These are phyloP conservation scores for Xylophagus ater DNA, from an alignment of 2,888 invertebrate species.

Conservation along the genomic window DNA sequence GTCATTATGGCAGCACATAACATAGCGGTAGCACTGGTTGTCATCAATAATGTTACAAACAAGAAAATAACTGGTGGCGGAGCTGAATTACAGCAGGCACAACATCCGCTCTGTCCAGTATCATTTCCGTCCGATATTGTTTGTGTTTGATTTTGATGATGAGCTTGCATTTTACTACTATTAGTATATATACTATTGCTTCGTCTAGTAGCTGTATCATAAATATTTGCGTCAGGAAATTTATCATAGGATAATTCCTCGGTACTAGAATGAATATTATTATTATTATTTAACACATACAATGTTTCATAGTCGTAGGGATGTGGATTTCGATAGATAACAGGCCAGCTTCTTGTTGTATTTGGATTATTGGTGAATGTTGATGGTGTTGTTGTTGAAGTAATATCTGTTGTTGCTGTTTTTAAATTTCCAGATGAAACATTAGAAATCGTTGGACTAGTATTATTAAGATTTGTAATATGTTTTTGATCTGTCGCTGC, in stretches of 20 bases:
- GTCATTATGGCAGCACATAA: constrained; percentile 79
- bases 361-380: constrained; percentile 36
- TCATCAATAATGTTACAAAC: constrained; percentile 49
- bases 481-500: not conserved
- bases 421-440: not conserved
- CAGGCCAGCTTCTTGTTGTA: constrained; percentile 39
- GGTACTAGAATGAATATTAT: constrained; percentile 18
- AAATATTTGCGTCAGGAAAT: constrained; percentile 17
- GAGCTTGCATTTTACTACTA: constrained; percentile 31
- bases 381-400: constrained; percentile 20
- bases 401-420: constrained; percentile 9
- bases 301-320: constrained; percentile 38
- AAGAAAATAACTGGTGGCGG: constrained; percentile 37
- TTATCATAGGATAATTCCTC: constrained; percentile 15
- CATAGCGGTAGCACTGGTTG: constrained; percentile 67
- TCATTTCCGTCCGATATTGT: constrained; percentile 34
- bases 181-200: constrained; percentile 35
- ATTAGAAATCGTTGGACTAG: no score
- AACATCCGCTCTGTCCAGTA: constrained; percentile 25
- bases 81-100: constrained; percentile 32
- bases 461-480: no score
- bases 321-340: constrained; percentile 38
- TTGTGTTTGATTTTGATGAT: constrained; percentile 21
- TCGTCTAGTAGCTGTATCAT: constrained; percentile 21
- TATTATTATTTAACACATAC: constrained; percentile 24